Percentiles rank a stretch among this genome's conserved stretches.
These are phyloP conservation scores for Salvelinus sp. DNA, from an alignment of 2,113 vertebrate genomes.

Conservation along the genomic window DNA sequence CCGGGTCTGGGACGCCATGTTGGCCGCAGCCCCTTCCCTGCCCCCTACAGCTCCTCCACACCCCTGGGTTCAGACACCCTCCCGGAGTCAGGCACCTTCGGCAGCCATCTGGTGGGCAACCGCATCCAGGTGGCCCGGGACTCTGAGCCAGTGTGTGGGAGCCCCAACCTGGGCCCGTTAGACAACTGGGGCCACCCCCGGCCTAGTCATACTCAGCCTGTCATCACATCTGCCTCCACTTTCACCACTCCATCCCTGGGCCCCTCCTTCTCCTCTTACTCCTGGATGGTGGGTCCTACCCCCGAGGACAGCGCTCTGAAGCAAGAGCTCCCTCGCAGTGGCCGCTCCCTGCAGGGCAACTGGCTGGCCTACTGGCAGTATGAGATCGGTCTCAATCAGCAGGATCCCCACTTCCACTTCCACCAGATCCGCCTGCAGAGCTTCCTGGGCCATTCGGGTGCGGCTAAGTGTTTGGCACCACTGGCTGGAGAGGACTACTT, in stretches of 20 bases:
- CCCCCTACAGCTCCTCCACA: conserved; percentile 55
- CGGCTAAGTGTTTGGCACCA: conserved; percentile 87
- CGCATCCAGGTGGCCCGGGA: conserved; percentile 89
- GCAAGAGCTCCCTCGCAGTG: conserved; percentile 86
- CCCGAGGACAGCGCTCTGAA: conserved; percentile 84
- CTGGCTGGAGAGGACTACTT: conserved; percentile 93
- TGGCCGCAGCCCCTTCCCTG: conserved; percentile 60
- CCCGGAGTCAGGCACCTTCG: conserved; percentile 89
- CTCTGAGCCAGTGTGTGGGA: conserved; percentile 55
- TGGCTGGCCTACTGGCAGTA: conserved; percentile 99
- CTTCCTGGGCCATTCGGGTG: conserved; percentile 87
- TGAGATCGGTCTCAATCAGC: conserved; percentile 93
- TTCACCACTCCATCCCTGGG: conserved; percentile 47
- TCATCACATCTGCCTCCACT: conserved; percentile 57
- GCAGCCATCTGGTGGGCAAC: conserved; percentile 92
- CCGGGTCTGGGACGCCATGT: conserved; percentile 58
- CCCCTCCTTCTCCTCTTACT: conserved; percentile 62
- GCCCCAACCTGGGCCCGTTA: conserved; percentile 50
- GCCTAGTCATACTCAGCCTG: conserved; percentile 36
- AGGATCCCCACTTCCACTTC: conserved; percentile 93
- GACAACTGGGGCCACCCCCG: conserved; percentile 70
- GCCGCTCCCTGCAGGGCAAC: conserved; percentile 90
- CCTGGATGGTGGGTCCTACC: conserved; percentile 58
- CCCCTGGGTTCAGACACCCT: conserved; percentile 69
- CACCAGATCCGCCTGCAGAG: conserved; percentile 97